phyloP scores from a whole-genome alignment of 2,113 vertebrate genomes.

The Petrocephalus zakoni region DNA sequence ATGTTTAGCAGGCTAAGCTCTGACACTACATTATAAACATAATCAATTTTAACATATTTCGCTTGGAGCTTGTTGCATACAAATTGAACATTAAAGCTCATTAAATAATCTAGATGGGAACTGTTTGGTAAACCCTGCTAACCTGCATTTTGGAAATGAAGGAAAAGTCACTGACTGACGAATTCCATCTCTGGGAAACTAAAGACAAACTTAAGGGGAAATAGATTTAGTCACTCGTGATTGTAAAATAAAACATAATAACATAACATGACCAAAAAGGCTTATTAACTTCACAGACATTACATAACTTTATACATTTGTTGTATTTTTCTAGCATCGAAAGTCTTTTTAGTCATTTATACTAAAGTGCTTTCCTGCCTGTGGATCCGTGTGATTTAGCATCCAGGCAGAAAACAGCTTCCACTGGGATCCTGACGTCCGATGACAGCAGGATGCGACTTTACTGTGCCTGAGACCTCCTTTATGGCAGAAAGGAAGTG shows the following conservation, averaged over 20 bases:
- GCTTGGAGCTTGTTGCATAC: neutral
- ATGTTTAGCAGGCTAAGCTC: neutral
- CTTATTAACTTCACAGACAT: neutral
- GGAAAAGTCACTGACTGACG: neutral
- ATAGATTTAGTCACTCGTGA: neutral
- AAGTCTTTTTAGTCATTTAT: neutral
- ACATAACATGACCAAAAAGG: neutral
- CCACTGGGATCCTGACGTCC: neutral
- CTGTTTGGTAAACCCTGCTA: neutral
- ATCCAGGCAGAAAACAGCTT: neutral
- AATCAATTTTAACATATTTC: neutral
- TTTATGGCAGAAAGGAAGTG: neutral
- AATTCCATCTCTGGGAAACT: slow-evolving; percentile 6
- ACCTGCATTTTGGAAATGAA: neutral
- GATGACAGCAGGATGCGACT: neutral
- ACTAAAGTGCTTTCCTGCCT: neutral
- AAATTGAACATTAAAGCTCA: slow-evolving; percentile 24
- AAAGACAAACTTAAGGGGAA: neutral
- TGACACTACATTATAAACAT: neutral
- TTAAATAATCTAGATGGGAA: neutral
- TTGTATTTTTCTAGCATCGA: neutral
- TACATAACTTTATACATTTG: neutral
- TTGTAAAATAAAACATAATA: neutral
- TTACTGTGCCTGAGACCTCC: slow-evolving; percentile 28
- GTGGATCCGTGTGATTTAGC: neutral